Evolutionary conservation across 2,888 invertebrate species (phyloP), one percentile per base, ranked within the genome.

Genomic region (Idaea dimidiata): DNA sequence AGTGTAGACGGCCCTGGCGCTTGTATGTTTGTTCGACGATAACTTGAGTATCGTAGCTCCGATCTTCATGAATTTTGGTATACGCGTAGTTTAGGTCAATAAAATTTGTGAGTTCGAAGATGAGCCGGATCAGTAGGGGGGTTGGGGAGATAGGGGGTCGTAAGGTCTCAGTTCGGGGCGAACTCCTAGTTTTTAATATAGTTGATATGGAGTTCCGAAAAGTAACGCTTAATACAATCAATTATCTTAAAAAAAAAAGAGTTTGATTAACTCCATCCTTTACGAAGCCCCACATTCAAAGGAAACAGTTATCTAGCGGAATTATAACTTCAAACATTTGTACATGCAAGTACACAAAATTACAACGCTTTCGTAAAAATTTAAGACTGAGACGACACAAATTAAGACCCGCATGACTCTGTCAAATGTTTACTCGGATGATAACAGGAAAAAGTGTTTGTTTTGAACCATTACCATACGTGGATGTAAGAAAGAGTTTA

Each of bases 391-490:
- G 53, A 59, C 17, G 53, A 43, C 62, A 65, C 79, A 76, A 78
- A 87, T 86, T 85, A 85, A 75, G 74, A 71, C 82, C 82, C 82
- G 83, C 82, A 43, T 43, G 14, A 10, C 81, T 84, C 64, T 64
- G 81, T 83, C 80, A 84, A 87, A 87, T 88, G 86, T 87, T 87
- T 86, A 83, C 82, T 63, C 64, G 75, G 85, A 86, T 87, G 86
- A 85, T 78, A 70, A 69, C 63, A 59, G 62, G 62, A 66, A 68
- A 24, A 68, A 64, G 63, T 72, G 70, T 74, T 72, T 74, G 72
- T 72, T 73, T 56, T 0, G 3, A 17, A 14, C 17, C 18, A 69
- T 75, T 70, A 75, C 73, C 71, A 73, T 72, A 70, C 72, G 71
- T 68, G 71, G 69, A 43, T 43, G 43, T 43, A 14, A 10, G 14